Conservation (phyloP, 2,888 invertebrate species). For the Tuta absoluta region DNA sequence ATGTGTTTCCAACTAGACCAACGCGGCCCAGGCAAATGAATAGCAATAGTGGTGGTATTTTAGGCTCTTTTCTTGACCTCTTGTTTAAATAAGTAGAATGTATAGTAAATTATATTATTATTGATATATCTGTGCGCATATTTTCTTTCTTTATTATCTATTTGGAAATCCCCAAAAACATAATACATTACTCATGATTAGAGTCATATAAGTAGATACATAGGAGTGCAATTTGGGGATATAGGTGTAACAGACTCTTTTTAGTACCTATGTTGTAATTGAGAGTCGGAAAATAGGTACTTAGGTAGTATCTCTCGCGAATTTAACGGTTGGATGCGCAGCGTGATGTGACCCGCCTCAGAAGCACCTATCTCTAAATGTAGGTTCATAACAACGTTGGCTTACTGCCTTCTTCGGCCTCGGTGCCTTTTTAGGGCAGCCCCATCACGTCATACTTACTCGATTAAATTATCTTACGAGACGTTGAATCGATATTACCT, state of each 20-base stretch:
- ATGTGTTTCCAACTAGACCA: constrained; percentile 21
- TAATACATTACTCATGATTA: too few species aligned
- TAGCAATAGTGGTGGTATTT: constrained; percentile 46
- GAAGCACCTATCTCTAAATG: constrained; percentile 12
- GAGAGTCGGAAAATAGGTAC: too few species aligned
- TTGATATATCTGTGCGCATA: neutral
- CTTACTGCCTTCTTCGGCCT: neutral
- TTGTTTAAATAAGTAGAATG: constrained; percentile 56
- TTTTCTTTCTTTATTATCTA: neutral
- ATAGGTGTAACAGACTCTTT: too few species aligned
- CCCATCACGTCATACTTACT: neutral
- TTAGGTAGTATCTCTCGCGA: neutral
- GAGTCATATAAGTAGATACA: too few species aligned
- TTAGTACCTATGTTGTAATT: too few species aligned
- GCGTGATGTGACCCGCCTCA: constrained; percentile 1
- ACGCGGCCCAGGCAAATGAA: constrained; percentile 46
- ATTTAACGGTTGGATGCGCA: constrained; percentile 10
- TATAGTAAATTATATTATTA: neutral
- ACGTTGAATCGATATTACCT: neutral
- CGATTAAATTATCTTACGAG: neutral
- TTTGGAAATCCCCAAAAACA: too few species aligned
- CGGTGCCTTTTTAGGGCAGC: constrained; percentile 10
- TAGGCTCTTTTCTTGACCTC: constrained; percentile 69
- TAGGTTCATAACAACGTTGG: neutral
- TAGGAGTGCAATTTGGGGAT: too few species aligned